Percentiles rank a stretch among this genome's conserved stretches.
These are phyloP conservation scores for Ormyrus rosae DNA, from an alignment of 2,888 invertebrate genomes.

Conservation along the genomic window DNA sequence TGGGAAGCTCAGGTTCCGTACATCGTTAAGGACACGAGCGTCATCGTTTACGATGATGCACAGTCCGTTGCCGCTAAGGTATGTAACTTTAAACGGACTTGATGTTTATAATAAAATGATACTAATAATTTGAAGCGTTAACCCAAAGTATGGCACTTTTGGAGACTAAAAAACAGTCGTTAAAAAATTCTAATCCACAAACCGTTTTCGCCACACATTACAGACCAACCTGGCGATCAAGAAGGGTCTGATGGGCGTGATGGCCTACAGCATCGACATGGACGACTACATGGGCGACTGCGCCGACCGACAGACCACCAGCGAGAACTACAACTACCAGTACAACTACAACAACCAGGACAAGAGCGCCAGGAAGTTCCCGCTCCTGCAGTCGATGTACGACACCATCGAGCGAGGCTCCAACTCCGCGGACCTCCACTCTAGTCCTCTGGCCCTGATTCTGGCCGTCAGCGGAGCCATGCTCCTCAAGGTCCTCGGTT, in stretches of 20 bases:
- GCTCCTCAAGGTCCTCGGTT: background rate
- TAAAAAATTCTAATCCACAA: too few species aligned
- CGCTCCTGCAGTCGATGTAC: constrained; percentile 47
- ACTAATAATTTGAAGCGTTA: too few species aligned
- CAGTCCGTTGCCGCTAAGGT: constrained; percentile 87
- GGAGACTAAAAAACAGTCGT: too few species aligned
- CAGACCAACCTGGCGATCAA: constrained; percentile 42
- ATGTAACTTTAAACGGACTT: background rate
- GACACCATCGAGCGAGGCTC: constrained; percentile 38
- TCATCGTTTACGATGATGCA: constrained; percentile 85
- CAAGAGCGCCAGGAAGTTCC: background rate
- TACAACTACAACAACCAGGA: constrained; percentile 11
- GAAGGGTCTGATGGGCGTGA: constrained; percentile 82
- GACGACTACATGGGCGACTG: constrained; percentile 90
- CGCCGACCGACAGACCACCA: background rate
- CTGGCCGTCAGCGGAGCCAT: background rate
- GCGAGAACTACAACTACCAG: background rate
- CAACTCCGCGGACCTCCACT: constrained; percentile 5
- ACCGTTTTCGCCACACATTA: background rate
- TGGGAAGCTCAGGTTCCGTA: constrained; percentile 80
- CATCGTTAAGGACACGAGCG: constrained; percentile 77
- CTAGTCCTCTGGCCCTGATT: constrained; percentile 9
- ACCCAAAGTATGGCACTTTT: too few species aligned
- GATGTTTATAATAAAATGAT: too few species aligned
- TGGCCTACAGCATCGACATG: constrained; percentile 94